A percentile compares a stretch with the other conserved stretches of the same genome.
phyloP scores from a whole-genome alignment of 2,113 vertebrate species.

The Salvator merianae region DNA sequence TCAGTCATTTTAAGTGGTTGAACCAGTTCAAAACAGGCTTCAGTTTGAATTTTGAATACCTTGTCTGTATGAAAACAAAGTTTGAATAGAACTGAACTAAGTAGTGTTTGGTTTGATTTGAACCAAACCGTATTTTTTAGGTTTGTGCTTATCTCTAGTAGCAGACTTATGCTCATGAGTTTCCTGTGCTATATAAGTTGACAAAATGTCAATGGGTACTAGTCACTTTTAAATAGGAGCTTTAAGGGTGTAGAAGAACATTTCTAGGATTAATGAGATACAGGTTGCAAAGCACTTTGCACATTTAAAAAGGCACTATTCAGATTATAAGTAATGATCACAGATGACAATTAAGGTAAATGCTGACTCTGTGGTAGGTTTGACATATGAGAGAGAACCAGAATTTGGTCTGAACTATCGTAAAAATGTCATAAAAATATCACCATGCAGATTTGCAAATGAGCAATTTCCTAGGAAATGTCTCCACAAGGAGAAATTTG shows the following conservation, averaged over 20 bases:
- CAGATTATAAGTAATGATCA: conserved; percentile 10
- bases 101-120: no score
- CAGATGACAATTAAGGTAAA: conserved; percentile 19
- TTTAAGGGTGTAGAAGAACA: background rate
- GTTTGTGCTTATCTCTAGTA: no score
- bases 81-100: no score
- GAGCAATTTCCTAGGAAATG: conserved; percentile 14
- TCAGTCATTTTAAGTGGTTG: no score
- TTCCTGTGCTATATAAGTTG: background rate
- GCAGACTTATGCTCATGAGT: background rate
- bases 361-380: conserved; percentile 1
- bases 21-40: no score
- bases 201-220: background rate
- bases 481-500: conserved; percentile 19
- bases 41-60: no score
- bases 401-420: conserved; percentile 10
- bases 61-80: no score
- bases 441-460: conserved; percentile 14
- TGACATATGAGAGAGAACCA: conserved; percentile 3
- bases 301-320: background rate
- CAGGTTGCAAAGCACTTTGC: background rate
- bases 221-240: background rate
- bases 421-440: conserved; percentile 25
- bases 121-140: no score
- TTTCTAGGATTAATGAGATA: background rate